Conservation (phyloP, 2,797 vertebrate species). For the Cichlasoma orientale region DNA sequence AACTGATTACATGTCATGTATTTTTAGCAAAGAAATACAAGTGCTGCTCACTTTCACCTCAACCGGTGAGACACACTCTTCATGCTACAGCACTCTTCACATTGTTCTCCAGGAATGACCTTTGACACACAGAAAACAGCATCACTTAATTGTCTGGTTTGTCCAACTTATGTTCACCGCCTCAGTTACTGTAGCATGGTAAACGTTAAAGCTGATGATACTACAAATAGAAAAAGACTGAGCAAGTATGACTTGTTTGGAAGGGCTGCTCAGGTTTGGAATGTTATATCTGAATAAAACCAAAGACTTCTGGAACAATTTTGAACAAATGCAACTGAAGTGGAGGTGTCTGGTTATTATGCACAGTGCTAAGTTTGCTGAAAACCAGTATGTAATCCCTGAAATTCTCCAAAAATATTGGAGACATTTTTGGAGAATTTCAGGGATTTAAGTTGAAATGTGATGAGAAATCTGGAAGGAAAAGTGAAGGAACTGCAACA, state of each 20-base stretch:
- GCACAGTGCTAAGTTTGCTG: background rate
- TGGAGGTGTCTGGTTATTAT: background rate
- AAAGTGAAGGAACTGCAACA: fast-evolving
- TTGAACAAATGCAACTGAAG: background rate
- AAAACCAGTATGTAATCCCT: background rate
- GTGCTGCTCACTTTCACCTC: constrained; percentile 65
- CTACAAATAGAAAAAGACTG: background rate
- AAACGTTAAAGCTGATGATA: background rate
- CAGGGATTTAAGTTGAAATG: background rate
- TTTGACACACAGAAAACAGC: constrained; percentile 44
- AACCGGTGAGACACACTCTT: constrained; percentile 61
- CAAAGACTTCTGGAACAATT: background rate
- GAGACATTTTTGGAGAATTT: background rate
- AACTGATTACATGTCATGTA: background rate
- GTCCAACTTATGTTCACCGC: background rate
- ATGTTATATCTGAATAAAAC: background rate
- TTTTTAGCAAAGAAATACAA: background rate
- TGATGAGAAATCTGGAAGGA: background rate
- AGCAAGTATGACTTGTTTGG: background rate
- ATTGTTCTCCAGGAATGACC: constrained; percentile 80
- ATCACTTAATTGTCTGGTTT: background rate
- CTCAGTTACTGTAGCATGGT: background rate
- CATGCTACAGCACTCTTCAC: constrained; percentile 69
- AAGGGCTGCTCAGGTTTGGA: background rate
- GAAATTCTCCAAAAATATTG: no score